Evolutionary conservation across 2,113 vertebrate genomes (phyloP), one percentile per base, ranked within the genome.

Genomic region (Sinosuthora webbiana): DNA sequence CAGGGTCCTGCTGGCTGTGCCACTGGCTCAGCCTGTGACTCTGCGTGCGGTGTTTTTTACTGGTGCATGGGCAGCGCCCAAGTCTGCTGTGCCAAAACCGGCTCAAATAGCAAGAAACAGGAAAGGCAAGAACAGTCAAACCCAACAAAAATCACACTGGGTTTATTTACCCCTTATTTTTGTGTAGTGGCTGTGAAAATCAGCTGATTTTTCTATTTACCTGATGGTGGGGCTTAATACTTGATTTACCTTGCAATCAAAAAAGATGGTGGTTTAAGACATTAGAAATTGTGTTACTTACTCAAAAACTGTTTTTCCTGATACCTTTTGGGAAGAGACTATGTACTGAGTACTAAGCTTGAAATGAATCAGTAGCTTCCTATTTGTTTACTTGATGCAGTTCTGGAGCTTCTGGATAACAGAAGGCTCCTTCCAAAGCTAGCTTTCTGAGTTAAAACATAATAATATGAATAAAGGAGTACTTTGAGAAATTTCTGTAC

Each of bases 21-120:
- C 11, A 0, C n/a, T 41, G 76, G 35, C 39, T 87, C 65, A 62
- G 77, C 52, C 37, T 8, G 28, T n/a, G 41, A 4, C 31, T 18
- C 39, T 25, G 75, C 0, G 1, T 17, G 17, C 2, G 2, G 30
- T 30, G 56, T 1, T 74, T 3, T 2, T 42, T 35, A 13, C 15
- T 77, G 1, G 1, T 78, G 47, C 11, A 59, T 0, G 1, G 57
- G 75, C 67, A 64, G 31, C 42, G 65, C 70, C 45, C 15, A 3
- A 47, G 24, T n/a, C 52, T 83, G 71, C 76, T n/a, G 7, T 81
- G 80, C 64, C 75, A 44, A 55, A 83, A 57, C 50, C 31, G 35
- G 6, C 24, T 69, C 45, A 70, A 39, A 47, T 50, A 42, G 22
- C 30, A 67, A 69, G 65, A 73, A 62, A 33, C 12, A 49, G 68